These are phyloP conservation scores for Etheostoma nigrum DNA, from an alignment of 2,797 vertebrate genomes.

Conservation along the genomic window DNA sequence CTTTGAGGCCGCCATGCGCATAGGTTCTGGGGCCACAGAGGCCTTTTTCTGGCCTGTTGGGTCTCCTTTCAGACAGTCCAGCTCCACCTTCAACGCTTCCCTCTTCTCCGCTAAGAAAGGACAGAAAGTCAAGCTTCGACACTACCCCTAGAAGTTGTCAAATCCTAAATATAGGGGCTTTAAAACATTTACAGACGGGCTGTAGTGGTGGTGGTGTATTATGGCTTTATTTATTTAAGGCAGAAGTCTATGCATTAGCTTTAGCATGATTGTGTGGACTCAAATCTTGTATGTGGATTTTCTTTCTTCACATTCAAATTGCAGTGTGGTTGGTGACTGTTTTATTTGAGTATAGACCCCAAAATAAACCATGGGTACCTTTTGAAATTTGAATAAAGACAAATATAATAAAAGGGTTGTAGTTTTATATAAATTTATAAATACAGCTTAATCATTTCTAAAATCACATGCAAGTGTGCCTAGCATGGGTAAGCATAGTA, in stretches of 20 bases:
- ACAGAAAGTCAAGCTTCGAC: neutral
- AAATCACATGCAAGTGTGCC: neutral
- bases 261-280: too few species aligned
- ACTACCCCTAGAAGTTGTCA: neutral
- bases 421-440: neutral
- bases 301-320: neutral
- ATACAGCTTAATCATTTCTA: neutral
- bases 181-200: neutral
- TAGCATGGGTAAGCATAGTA: too few species aligned
- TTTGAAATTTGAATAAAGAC: neutral
- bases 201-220: neutral
- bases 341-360: too few species aligned
- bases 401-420: too few species aligned
- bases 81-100: constrained; percentile 87
- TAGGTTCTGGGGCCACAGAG: constrained; percentile 44
- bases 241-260: neutral
- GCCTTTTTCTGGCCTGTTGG: constrained; percentile 82
- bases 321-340: too few species aligned
- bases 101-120: constrained; percentile 89
- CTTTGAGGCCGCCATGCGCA: constrained; percentile 84
- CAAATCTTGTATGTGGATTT: too few species aligned
- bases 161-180: neutral
- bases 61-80: constrained; percentile 89
- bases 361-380: neutral
- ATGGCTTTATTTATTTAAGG: neutral